Conservation (phyloP, 2,888 invertebrate species). For the Timema cristinae region DNA sequence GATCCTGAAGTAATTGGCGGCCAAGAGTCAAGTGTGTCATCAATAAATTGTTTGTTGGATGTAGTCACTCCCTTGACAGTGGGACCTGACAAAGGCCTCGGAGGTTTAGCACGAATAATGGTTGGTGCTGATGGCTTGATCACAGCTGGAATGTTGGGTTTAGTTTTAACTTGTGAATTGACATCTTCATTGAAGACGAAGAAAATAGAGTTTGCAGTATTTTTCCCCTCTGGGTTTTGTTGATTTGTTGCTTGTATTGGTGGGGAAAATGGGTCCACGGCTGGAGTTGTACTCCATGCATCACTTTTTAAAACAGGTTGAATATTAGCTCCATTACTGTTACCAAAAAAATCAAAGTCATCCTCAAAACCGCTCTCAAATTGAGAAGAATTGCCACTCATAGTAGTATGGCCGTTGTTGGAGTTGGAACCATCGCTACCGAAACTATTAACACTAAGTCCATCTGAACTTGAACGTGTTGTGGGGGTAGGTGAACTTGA, state of each 20-base stretch:
- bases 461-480: slow-evolving; percentile 69
- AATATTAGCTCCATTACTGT: slow-evolving; percentile 47
- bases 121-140: slow-evolving; percentile 56
- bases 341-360: slow-evolving; percentile 68
- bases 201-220: neutral
- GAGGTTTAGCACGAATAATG: slow-evolving; percentile 66
- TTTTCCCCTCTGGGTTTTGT: neutral
- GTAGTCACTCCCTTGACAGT: slow-evolving; percentile 42
- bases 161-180: slow-evolving; percentile 10
- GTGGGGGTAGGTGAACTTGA: slow-evolving; percentile 72
- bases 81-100: slow-evolving; percentile 43
- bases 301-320: slow-evolving; percentile 47
- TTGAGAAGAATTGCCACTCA: slow-evolving; percentile 64
- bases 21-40: no score
- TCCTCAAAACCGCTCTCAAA: slow-evolving; percentile 80
- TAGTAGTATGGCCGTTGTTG: slow-evolving; percentile 52
- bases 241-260: slow-evolving; percentile 31
- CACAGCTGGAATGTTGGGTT: slow-evolving; percentile 5
- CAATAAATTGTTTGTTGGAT: slow-evolving; percentile 27
- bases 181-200: neutral
- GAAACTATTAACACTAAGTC: slow-evolving; percentile 69
- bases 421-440: slow-evolving; percentile 62
- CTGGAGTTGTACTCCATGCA: slow-evolving; percentile 48
- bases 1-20: no score
- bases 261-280: slow-evolving; percentile 55